Evolutionary conservation across 2,113 vertebrate species (phyloP).

Genomic region (Leiothrix lutea): DNA sequence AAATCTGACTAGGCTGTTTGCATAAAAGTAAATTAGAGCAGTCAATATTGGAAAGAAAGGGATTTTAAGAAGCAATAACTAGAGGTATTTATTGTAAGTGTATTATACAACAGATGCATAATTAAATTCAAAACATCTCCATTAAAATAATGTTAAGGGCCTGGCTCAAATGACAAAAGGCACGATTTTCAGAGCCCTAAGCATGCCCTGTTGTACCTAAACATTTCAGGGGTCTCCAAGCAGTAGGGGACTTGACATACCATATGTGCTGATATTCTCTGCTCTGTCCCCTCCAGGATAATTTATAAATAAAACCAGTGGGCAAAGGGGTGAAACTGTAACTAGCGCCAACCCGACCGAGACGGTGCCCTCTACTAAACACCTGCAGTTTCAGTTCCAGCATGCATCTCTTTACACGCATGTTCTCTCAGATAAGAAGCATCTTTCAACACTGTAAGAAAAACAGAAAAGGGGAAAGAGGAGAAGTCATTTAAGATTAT

Average conservation of each 20-base stretch:
- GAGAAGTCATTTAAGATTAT: slow-evolving; percentile 9
- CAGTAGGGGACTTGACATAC: slow-evolving; percentile 42
- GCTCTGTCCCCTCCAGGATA: slow-evolving; percentile 39
- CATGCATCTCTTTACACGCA: neutral
- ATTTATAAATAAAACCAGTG: slow-evolving; percentile 60
- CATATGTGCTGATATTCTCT: slow-evolving; percentile 54
- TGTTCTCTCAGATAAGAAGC: neutral
- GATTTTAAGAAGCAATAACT: slow-evolving; percentile 42
- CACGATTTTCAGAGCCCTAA: neutral
- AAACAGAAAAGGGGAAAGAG: neutral
- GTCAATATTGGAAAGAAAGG: slow-evolving; percentile 63
- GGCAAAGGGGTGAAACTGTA: slow-evolving; percentile 20
- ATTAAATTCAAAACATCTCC: slow-evolving; percentile 42
- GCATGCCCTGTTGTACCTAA: neutral
- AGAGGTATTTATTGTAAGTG: slow-evolving; percentile 27
- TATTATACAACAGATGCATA: neutral
- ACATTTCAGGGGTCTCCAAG: slow-evolving; percentile 24
- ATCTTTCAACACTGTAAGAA: neutral
- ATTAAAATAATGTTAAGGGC: slow-evolving; percentile 44
- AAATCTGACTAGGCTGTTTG: slow-evolving; percentile 70
- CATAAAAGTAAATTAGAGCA: slow-evolving; percentile 68
- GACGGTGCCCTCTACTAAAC: neutral
- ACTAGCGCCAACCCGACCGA: neutral
- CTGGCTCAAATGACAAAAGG: neutral
- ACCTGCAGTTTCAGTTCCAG: slow-evolving; percentile 34